These are phyloP conservation scores for Tachystola acroxantha DNA, from an alignment of 2,888 invertebrate species.

Conservation along the genomic window DNA sequence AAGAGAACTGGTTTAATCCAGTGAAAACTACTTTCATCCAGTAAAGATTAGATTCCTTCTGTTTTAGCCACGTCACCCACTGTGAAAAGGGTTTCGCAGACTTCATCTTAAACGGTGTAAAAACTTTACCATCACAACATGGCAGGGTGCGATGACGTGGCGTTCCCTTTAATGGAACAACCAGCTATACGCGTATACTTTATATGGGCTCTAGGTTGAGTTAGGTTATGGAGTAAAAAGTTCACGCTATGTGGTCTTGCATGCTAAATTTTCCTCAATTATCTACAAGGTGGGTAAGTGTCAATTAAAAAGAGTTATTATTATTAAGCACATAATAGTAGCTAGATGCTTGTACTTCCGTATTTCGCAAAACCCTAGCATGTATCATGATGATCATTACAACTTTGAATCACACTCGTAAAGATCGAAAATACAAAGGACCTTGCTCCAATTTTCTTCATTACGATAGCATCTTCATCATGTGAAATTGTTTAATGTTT, in stretches of 20 bases:
- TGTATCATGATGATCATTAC: too few relatives aligned
- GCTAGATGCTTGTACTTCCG: too few relatives aligned
- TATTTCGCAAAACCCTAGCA: too few relatives aligned
- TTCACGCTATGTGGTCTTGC: not conserved
- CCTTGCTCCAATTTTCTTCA: constrained; percentile 7
- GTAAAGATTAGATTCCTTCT: not conserved
- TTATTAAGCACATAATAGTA: not conserved
- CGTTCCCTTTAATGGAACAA: constrained; percentile 32
- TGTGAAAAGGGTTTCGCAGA: constrained; percentile 5
- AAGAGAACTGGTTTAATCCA: not conserved
- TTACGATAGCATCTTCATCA: not conserved
- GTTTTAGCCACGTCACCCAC: not conserved
- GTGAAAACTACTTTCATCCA: not conserved
- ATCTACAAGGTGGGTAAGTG: not conserved
- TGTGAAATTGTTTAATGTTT: constrained; percentile 2
- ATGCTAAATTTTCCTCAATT: not conserved
- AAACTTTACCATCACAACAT: constrained; percentile 22
- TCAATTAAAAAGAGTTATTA: not conserved
- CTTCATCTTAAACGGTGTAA: constrained; percentile 31
- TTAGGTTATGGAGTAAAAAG: not conserved
- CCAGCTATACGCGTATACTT: constrained; percentile 9
- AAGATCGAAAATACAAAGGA: not conserved
- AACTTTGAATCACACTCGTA: too few relatives aligned
- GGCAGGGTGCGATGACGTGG: constrained; percentile 28
- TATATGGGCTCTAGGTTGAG: not conserved